Base-by-base conservation (phyloP, 1,140 invertebrate genomes). In the Brachionus sp. region DNA sequence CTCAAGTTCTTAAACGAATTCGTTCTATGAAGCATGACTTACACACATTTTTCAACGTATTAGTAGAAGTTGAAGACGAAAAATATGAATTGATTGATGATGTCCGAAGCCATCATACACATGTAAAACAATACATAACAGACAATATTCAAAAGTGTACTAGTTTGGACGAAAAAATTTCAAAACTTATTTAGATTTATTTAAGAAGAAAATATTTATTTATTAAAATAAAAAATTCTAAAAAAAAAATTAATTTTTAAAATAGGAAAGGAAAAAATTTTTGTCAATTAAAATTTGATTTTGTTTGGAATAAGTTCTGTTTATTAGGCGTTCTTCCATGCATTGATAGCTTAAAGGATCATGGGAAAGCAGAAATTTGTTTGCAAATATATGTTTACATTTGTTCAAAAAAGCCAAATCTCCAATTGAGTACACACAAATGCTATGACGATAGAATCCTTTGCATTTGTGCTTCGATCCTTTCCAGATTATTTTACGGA, bases 331-430 rank as follows among this genome's bases (percentile, higher is more conserved):
- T 68, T 87, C 85, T 73, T 87, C 86, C 73, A 88, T 46, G 77
- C 88, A 89, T n/a, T 87, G 86, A 1, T 85, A 85, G 0, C 85
- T 84, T 2, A 85, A 73, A 0, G 84, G 86, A 29, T 88, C 84
- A 75, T 77, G 85, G 19, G 86, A 83, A 23, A 84, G 68, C 78
- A 86, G 85, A 77, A 89, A 87, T 82, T 89, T 89, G 84, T 89
- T 89, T 35, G 85, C 86, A 84, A 88, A 87, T 13, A 88, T 44
- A 70, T 86, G 84, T 13, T 77, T 84, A 33, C 84, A 37, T 7
- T 77, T n/a, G 0, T 62, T 66, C 0, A 88, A 44, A 19, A 77
- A 73, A 3, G 85, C 84, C 44, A 88, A 82, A 84, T 88, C 87
- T 5, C 70, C 84, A 19, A 84, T 75, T 12, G 85, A 84, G 44